Base-by-base conservation (phyloP, 2,888 invertebrate species). In the Punctoribates punctum region DNA sequence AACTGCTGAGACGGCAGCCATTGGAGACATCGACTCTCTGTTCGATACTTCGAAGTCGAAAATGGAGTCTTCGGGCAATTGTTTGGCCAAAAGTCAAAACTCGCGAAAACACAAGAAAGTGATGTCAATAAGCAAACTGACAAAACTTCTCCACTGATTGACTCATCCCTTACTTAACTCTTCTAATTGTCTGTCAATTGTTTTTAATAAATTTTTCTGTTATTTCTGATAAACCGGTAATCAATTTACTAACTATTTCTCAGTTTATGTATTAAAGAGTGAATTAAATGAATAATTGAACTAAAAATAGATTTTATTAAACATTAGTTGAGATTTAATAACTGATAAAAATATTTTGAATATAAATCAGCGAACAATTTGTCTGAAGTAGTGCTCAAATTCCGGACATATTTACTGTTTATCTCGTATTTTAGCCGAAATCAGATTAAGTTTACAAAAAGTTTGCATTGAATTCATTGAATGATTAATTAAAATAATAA, bases 81-180 rank as follows among this genome's bases (percentile, higher is more conserved):
- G 65, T 29, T 6, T 60, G 13, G 70, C 34, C 20, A 70, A 72
- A 29, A 67, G 34, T 9, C 34, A 46, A 17, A 73, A 25, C 17
- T 42, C 42, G 15, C 60, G 54, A 13, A 74, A 74, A 62, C 34
- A 62, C 25, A 62, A 62, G 48, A 74, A 74, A 60, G 70, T 29
- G 29, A 75, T 46, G 27, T 75, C 75, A 17, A 75, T 73, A 23
- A 75, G 57, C 48, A 75, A 75, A 73, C 25, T 75, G 51, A 75
- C 27, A 29, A 72, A 75, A 38, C 27, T 75, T 29, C 42, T 75
- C 8, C 75, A 75, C 57, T 75, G 48, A 54, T 27, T 8, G 25
- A 8, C 8, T 25, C 8, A 62, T 15, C 20, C 11, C 54, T 54
- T 13, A 34, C 11, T 38, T 4, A 29, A 34, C n/a, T 70, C 13